Evolutionary conservation across 1,140 invertebrate genomes (phyloP), one percentile per base, ranked within the genome.

Genomic region (Pseudomyrmex dendroicus): DNA sequence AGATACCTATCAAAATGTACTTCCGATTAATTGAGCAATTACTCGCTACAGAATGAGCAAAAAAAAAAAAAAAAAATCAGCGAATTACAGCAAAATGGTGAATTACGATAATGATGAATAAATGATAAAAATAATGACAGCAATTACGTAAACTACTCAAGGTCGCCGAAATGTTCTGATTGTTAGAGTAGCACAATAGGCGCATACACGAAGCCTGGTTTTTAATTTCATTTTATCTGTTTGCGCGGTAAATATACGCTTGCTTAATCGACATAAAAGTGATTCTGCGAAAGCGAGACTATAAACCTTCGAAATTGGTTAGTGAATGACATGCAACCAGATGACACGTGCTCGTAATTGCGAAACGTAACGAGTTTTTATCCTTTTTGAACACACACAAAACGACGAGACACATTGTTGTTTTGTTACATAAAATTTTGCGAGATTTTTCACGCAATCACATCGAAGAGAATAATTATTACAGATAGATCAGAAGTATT

Each of bases 91-190:
- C 67, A 3, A 48, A 22, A 76, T 59, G 8, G 17, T 5, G 25
- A 70, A 59, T 78, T 78, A 25, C 13, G 52, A 78, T 35, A 63
- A 78, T 22, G 15, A 56, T 35, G 35, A 35, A 35, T 48, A 70
- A 35, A n/a, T 78, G 76, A 78, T 78, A 78, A 78, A 78, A 59
- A 70, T 78, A 78, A 78, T 70, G 10, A 78, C 44, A 3, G 5
- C 44, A 68, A 78, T 70, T 70, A 68, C 52, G 10, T 1, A 10
- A 35, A 48, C 20, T 35, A 17, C 7, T 46, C 54, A 70, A 78
- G 35, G 66, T 57, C 10, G 0, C 1, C 15, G 20, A 46, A 1
- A 4, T 7, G 0, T 5, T 78, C 66, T 48, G 35, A 35, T 35
- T 2, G 15, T 50, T 59, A 7, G 15, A 17, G 20, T 3, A 12